phyloP scores from a whole-genome alignment of 1,140 invertebrate species.

The Radopholus similis region DNA sequence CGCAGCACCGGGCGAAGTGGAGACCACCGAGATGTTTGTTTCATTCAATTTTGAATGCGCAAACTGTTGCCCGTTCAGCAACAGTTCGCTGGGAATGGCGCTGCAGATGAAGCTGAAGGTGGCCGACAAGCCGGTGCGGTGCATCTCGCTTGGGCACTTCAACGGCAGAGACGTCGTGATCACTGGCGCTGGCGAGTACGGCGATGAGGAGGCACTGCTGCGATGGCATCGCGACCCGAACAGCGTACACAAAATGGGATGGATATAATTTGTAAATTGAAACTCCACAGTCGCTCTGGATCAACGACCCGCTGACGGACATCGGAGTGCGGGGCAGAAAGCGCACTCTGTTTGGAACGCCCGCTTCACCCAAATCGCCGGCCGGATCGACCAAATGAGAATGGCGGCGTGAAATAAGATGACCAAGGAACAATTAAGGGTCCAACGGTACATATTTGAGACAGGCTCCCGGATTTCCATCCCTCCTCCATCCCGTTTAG shows the following conservation, averaged over 20 bases:
- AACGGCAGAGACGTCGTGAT: conserved; percentile 61
- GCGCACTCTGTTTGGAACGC: conserved; percentile 11
- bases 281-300: conserved; percentile 64
- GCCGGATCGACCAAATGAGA: not conserved
- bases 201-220: conserved; percentile 65
- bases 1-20: not conserved
- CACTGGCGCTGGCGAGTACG: conserved; percentile 64
- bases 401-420: too few species aligned
- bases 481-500: too few species aligned
- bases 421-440: too few species aligned
- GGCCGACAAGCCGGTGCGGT: conserved; percentile 63
- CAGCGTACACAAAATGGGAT: conserved; percentile 53
- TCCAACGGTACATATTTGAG: too few species aligned
- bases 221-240: conserved; percentile 63
- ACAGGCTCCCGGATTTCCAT: too few species aligned
- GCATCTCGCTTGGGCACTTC: conserved; percentile 53
- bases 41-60: too few species aligned
- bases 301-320: conserved; percentile 64
- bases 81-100: conserved; percentile 27
- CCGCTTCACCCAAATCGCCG: not conserved
- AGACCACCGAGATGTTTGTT: conserved; percentile 14
- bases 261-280: not conserved
- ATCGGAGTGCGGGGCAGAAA: conserved; percentile 38
- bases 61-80: conserved; percentile 18
- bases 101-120: conserved; percentile 44